phyloP scores from a whole-genome alignment of 2,113 vertebrate genomes.

The Strix uralensis region DNA sequence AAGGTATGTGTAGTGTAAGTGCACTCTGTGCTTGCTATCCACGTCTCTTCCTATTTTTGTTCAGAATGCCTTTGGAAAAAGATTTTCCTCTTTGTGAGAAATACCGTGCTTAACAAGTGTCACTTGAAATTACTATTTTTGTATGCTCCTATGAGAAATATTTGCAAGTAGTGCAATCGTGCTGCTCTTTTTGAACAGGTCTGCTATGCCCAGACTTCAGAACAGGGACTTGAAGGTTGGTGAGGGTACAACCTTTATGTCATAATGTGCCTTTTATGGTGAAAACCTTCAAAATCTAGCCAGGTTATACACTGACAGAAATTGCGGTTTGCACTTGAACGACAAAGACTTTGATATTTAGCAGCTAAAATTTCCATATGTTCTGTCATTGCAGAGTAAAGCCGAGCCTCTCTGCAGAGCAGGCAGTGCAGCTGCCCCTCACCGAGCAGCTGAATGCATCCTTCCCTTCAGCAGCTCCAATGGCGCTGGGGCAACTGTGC shows the following conservation, averaged over 20 bases:
- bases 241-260: slow-evolving; percentile 36
- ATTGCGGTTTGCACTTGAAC: slow-evolving; percentile 19
- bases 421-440: background rate
- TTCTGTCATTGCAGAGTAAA: slow-evolving; percentile 6
- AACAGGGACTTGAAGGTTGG: slow-evolving; percentile 20
- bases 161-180: background rate
- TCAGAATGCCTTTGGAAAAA: slow-evolving; percentile 42
- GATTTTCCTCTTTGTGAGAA: slow-evolving; percentile 27
- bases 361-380: slow-evolving; percentile 52
- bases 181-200: slow-evolving; percentile 22
- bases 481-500: background rate
- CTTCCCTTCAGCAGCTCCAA: background rate
- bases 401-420: background rate
- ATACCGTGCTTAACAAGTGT: slow-evolving; percentile 32
- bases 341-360: slow-evolving; percentile 59
- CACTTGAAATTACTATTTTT: slow-evolving; percentile 59
- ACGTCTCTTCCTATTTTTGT: slow-evolving; percentile 30
- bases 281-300: slow-evolving; percentile 57
- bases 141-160: slow-evolving; percentile 11
- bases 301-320: slow-evolving; percentile 46
- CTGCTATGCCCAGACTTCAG: slow-evolving; percentile 26
- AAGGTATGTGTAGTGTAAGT: slow-evolving; percentile 49
- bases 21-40: background rate
- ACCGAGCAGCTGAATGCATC: background rate
- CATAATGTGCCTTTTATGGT: slow-evolving; percentile 33